phyloP scores from a whole-genome alignment of 1,140 invertebrate species.

The Bombus sibiricus region DNA sequence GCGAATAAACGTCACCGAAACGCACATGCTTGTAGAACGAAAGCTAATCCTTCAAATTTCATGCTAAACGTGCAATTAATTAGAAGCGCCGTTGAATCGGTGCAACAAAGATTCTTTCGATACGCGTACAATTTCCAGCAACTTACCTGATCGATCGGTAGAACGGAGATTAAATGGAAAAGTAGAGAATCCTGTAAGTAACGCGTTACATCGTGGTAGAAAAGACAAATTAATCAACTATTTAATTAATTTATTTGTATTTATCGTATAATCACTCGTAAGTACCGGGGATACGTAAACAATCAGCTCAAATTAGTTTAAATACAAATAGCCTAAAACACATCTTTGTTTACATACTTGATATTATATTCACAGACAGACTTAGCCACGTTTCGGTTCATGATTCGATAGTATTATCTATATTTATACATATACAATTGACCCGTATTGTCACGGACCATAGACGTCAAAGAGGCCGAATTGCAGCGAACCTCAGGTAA shows the following conservation, averaged over 20 bases:
- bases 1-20: background rate
- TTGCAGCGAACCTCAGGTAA: conserved; percentile 30
- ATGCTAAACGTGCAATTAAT: background rate
- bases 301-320: conserved; percentile 67
- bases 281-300: conserved; percentile 67
- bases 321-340: conserved; percentile 70
- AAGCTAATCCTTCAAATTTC: too few species aligned
- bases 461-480: conserved; percentile 48
- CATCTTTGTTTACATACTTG: conserved; percentile 57
- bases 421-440: conserved; percentile 64
- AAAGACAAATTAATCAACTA: conserved; percentile 35
- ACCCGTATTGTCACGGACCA: conserved; percentile 64
- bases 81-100: background rate
- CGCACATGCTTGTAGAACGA: too few species aligned
- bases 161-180: background rate
- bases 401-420: conserved; percentile 43
- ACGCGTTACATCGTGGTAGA: background rate
- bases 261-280: conserved; percentile 67
- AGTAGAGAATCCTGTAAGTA: background rate
- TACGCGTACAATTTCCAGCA: background rate
- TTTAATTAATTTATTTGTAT: conserved; percentile 70
- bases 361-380: conserved; percentile 62
- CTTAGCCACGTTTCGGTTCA: conserved; percentile 39
- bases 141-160: conserved; percentile 17
- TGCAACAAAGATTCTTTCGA: background rate